Base-by-base conservation (phyloP, 92 coral and sea anemone genomes). In the Phymanthus crucifer region DNA sequence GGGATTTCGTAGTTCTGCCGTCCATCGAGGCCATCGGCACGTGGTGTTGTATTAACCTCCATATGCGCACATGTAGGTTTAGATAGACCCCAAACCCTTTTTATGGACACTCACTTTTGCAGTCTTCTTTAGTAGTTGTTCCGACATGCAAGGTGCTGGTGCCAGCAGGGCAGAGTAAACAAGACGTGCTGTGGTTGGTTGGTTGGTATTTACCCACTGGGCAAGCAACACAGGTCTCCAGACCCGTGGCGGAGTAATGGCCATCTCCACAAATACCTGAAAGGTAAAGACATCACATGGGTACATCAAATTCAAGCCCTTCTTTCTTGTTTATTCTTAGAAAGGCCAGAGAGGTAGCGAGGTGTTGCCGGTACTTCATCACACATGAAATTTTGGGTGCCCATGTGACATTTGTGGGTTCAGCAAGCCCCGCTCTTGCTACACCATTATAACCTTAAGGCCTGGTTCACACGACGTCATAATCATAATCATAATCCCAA, bases 171-270 rank as follows among this genome's bases (percentile, higher is more conserved):
- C 97, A 92, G 32, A 78, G 33, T 50, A 83, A 33, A 80, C 97
- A 92, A 31, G 80, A 71, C 37, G 93, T 84, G 73, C 90, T 86
- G 27, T 80, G 90, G 76, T 65, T 82, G 64, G 81, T 54, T 7
- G 91, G 79, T 45, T 92, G 97, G 66, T 89, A 92, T 4, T 91
- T 78, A 47, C 91, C 93, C 34, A 77, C 73, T 14, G 97, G 88
- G 56, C 97, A 92, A 7, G 89, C 91, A 33, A 82, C 43, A 77
- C 97, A 92, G 9, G 84, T 87, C 40, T 84, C 91, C 14, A 90
- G 87, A 71, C 94, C 97, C 54, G 84, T 89, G 37, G 29, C 73
- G 23, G 97, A 89, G 73, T 81, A 90, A 56, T 90, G 90, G 27
- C 97, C 97, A 0, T 83, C 77, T 9, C 68, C 66, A 65, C 97